Conservation (phyloP, 2,113 vertebrate genomes). For the Strix uralensis region DNA sequence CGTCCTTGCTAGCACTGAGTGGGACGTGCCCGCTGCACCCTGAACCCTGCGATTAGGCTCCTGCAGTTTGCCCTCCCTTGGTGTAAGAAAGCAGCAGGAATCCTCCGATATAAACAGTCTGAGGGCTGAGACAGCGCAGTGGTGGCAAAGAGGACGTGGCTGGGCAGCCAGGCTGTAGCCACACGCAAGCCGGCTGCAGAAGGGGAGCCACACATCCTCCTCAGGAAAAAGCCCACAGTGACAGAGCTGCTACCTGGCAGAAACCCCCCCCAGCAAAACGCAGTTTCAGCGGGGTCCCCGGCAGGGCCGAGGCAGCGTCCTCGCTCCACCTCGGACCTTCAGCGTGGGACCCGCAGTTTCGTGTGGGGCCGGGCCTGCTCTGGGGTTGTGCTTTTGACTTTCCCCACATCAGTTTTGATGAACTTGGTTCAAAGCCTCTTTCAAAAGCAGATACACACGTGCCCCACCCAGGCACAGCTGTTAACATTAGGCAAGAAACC, state of each 20-base stretch:
- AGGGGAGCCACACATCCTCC: neutral
- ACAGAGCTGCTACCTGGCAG: neutral
- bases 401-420: neutral
- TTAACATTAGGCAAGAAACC: slow-evolving; percentile 7
- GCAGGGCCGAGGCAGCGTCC: neutral
- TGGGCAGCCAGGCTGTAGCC: neutral
- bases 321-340: neutral
- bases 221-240: rapidly evolving
- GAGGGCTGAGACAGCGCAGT: neutral
- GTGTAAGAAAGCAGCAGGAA: neutral
- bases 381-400: neutral
- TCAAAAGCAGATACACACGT: neutral
- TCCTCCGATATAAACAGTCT: neutral
- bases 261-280: neutral
- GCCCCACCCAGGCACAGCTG: slow-evolving; percentile 20
- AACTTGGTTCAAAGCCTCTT: neutral
- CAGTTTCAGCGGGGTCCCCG: rapidly evolving
- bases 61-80: neutral
- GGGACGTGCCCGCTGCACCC: rapidly evolving
- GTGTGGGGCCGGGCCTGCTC: rapidly evolving
- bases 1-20: neutral
- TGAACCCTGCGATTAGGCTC: neutral
- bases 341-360: rapidly evolving
- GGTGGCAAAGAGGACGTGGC: rapidly evolving
- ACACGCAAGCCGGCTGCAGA: neutral